Base-by-base conservation (phyloP, 2,797 vertebrate genomes). In the Xenopus petersii region DNA sequence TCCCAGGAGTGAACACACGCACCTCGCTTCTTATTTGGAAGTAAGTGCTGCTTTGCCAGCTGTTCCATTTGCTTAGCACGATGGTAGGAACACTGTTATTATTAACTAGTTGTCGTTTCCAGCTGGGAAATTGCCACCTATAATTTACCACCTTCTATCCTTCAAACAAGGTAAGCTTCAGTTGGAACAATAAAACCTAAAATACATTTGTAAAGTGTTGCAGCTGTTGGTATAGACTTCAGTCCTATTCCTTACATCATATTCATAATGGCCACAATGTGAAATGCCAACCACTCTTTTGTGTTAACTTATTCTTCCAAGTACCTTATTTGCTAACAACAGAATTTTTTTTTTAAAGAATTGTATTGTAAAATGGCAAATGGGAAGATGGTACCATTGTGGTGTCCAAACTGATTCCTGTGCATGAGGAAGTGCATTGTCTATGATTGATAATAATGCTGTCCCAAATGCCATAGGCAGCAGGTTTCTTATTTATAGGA, bases 21-120 rank as follows among this genome's bases (percentile, higher is more conserved):
- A 77, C 81, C 72, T 79, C 1, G 82, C 80, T 82, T 81, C 77
- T 79, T 60, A 3, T 71, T 71, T 24, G 74, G 66, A 81, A 81
- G 79, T 74, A 75, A 83, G 73, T 48, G 77, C 81, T 84, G 83
- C 61, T 83, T 81, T 80, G 67, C 83, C 84, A 86, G 85, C 85
- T 89, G 86, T 82, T 82, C 74, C 55, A 11, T 62, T 42, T 71
- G 79, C 62, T 70, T 7, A 0, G 73, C 68, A 70, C 64, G 55
- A 79, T 73, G 63, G 66, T 76, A 66, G 61, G 62, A 82, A 77
- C 72, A 75, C 73, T 80, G 56, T 58, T 75, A 65, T 81, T 85
- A 82, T 79, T 79, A 83, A 85, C 81, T 80, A 81, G 74, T 75
- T 80, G 74, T 80, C 80, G 83, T 80, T 81, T 83, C 80, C 81